Base-by-base conservation (phyloP, 1,140 invertebrate species). In the Zophobas morio region DNA sequence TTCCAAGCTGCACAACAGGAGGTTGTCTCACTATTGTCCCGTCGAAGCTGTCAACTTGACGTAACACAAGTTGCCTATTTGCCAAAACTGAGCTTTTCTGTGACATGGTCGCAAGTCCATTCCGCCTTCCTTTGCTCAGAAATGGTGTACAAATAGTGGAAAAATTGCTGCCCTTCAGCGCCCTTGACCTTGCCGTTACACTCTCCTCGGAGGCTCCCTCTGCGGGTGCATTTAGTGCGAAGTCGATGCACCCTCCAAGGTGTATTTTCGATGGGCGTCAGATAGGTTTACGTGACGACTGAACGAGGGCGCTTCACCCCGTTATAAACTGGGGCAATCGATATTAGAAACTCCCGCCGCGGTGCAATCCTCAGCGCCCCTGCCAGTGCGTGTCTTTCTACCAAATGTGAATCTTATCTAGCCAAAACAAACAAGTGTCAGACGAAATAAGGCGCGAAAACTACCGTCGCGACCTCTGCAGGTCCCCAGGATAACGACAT, bases 311-410 rank as follows among this genome's bases (percentile, higher is more conserved):
- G 80, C 81, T 78, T 77, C 73, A 79, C 79, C 74, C 57, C 75
- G 66, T 75, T 76, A 75, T 78, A 84, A 60, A 84, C 81, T 84
- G 80, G 84, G 84, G 76, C 84, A 84, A 84, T 84, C 84, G 84
- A 84, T 84, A 84, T 74, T 54, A 79, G 75, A 79, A 82, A 80
- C 76, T 75, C 72, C 78, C 71, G 70, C 36, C 76, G 75, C 78
- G 78, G 77, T 78, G 80, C 79, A 79, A 78, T 80, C 80, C 75
- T 56, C 78, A 66, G 76, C 78, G 78, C 79, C 79, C 70, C 57
- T 63, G 75, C 40, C 49, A 74, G 79, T 81, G 78, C 77, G 78
- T 80, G 77, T 73, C 56, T 71, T 72, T 71, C 79, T 75, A 70
- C 53, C 76, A 77, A 79, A 78, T 77, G 80, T 77, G 75, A 81